phyloP scores from a whole-genome alignment of 35 echinoderm and acorn worm genomes.

The Antedon bifida region DNA sequence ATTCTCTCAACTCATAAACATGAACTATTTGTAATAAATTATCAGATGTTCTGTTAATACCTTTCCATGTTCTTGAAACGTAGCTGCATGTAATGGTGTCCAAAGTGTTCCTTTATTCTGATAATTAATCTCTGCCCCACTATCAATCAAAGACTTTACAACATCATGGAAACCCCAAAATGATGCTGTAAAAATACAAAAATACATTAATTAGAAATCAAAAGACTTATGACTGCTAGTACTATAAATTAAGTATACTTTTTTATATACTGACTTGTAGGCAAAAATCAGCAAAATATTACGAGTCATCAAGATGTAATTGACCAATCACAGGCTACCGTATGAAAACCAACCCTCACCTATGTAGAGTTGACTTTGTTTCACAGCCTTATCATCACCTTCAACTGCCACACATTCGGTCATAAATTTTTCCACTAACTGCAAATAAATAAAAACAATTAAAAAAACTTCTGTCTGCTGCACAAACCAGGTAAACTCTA shows the following conservation, averaged over 20 bases:
- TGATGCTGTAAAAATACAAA: slow-evolving; percentile 39
- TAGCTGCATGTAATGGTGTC: slow-evolving; percentile 90
- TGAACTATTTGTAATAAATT: too few relatives aligned
- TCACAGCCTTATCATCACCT: slow-evolving; percentile 39
- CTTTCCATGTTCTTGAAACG: slow-evolving; percentile 97
- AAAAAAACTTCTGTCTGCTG: neutral
- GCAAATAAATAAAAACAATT: slow-evolving; percentile 15
- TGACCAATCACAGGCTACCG: too few relatives aligned
- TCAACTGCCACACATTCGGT: slow-evolving; percentile 85
- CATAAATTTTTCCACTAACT: slow-evolving; percentile 94
- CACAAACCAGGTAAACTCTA: too few relatives aligned
- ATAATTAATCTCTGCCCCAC: slow-evolving; percentile 53
- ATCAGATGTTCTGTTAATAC: slow-evolving; percentile 12
- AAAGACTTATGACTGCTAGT: neutral
- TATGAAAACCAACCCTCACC: slow-evolving; percentile 21
- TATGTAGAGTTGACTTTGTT: slow-evolving; percentile 89
- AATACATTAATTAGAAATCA: neutral
- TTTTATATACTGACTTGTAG: neutral
- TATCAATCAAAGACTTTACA: slow-evolving; percentile 46
- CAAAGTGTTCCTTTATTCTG: slow-evolving; percentile 84
- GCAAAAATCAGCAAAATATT: too few relatives aligned
- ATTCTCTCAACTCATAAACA: too few relatives aligned
- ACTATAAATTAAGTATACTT: neutral
- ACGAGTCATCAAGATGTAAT: too few relatives aligned
- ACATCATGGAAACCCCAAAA: slow-evolving; percentile 99